phyloP scores from a whole-genome alignment of 2,113 vertebrate genomes.

The Malurus melanocephalus region DNA sequence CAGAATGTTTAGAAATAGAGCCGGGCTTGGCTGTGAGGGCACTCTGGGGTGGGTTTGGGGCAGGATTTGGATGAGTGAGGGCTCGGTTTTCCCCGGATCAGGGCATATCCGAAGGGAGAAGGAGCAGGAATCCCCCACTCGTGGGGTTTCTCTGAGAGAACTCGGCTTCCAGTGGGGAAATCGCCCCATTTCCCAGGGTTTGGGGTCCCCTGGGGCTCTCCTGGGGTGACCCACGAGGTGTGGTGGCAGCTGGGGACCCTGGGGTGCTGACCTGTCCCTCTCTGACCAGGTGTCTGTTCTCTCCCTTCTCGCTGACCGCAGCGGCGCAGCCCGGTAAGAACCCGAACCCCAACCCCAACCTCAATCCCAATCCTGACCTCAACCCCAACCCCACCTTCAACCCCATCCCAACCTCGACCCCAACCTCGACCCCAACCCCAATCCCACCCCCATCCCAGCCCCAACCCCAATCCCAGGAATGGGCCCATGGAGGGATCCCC shows the following conservation, averaged over 20 bases:
- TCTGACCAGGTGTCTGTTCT: conserved; percentile 98
- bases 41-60: background rate
- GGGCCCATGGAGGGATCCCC: rapidly evolving
- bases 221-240: rapidly evolving
- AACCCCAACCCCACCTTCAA: too few relatives aligned
- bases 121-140: background rate
- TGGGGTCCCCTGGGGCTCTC: background rate
- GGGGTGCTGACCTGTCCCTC: conserved; percentile 84
- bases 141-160: rapidly evolving
- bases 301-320: conserved; percentile 98
- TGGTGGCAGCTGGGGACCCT: background rate
- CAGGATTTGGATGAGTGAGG: background rate
- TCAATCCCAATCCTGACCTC: too few relatives aligned
- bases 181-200: rapidly evolving
- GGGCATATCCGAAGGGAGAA: background rate
- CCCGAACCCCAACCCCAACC: background rate
- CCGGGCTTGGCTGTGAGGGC: background rate
- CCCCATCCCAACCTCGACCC: too few relatives aligned
- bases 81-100: rapidly evolving
- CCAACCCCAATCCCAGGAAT: rapidly evolving
- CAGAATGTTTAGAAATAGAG: background rate
- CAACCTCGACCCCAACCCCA: too few relatives aligned
- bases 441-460: too few relatives aligned
- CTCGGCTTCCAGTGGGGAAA: background rate
- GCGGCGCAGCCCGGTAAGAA: conserved; percentile 97